Base-by-base conservation (phyloP, 2,888 invertebrate species). In the Tetragonisca angustula region DNA sequence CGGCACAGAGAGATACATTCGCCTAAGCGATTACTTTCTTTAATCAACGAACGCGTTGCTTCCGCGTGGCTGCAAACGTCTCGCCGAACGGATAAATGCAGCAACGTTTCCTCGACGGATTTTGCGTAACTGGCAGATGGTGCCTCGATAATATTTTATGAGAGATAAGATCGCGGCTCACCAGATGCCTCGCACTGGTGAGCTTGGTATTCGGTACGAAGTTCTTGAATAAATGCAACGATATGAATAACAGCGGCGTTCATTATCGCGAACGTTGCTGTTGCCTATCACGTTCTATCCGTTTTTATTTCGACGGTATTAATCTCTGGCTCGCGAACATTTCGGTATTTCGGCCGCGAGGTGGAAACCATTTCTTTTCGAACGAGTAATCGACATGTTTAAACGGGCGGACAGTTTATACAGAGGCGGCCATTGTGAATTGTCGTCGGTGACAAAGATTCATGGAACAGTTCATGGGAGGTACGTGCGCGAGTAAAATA, bases 61-160 rank as follows among this genome's bases (percentile, higher is more conserved):
- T 82, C 81, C 85, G 81, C 77, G 70, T 81, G 71, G 70, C 74
- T 76, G 79, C 72, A 84, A 65, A 43, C 43, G 43, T 70, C 62
- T 61, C 82, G 79, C 71, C 82, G 79, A 85, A 84, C 69, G 78
- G 86, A 83, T 87, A 86, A 87, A 81, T 67, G 82, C 78, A 83
- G 82, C 79, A 83, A 83, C 81, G 73, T 81, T 87, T 84, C 84
- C 79, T 70, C 76, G 62, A 69, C 69, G 68, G 89, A 87, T 85
- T 85, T 81, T 74, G 79, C 79, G 79, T 84, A 88, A 87, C 81
- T 88, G 88, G 84, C 88, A 89, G 86, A 88, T 88, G 89, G 79
- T 88, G 72, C 72, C 72, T 74, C 79, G 84, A 88, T 88, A 83
- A 88, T 88, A 88, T 88, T 88, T 88, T 87, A 86, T 73, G 75